Evolutionary conservation across 2,888 invertebrate species (phyloP).

Genomic region (Argyresthia albistria): DNA sequence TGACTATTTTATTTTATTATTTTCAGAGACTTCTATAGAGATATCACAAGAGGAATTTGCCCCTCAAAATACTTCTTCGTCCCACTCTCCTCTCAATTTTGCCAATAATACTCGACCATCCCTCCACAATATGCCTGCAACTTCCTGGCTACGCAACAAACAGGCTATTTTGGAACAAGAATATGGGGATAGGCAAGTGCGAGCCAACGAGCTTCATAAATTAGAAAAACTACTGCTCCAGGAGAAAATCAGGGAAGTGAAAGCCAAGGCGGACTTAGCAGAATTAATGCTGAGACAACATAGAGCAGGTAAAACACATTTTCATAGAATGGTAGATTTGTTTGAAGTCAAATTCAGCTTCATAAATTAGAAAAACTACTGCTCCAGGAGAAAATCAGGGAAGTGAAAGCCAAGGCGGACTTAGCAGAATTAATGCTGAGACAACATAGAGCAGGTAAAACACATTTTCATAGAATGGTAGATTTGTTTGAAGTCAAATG

Average conservation of each 20-base stretch:
- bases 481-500: no score
- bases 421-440: background rate
- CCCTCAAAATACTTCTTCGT: background rate
- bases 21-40: background rate
- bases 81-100: background rate
- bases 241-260: background rate
- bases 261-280: background rate
- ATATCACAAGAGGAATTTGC: background rate
- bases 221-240: background rate
- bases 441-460: background rate
- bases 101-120: background rate
- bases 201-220: background rate
- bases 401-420: background rate
- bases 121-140: background rate
- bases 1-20: background rate
- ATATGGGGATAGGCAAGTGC: background rate
- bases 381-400: background rate
- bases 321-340: no score
- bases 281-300: background rate
- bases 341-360: no score
- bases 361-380: background rate
- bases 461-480: no score
- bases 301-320: background rate
- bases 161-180: background rate
- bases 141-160: background rate